Conservation (phyloP, 1,140 invertebrate genomes). For the Aculops lycopersici region DNA sequence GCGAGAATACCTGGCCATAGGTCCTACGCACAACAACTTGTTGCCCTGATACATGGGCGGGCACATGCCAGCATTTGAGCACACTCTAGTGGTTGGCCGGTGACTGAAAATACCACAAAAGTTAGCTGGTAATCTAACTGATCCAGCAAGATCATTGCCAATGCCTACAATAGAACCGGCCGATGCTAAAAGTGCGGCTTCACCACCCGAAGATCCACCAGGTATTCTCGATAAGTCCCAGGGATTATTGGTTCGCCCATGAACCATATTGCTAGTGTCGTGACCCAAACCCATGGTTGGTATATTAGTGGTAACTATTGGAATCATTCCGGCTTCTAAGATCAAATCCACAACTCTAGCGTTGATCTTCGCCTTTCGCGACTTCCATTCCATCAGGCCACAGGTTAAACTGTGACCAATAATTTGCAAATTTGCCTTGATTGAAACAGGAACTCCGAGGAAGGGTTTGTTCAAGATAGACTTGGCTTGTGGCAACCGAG, state of each 20-base stretch:
- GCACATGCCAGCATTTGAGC: conserved; percentile 8
- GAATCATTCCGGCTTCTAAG: conserved; percentile 35
- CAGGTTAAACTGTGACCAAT: conserved; percentile 24
- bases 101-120: conserved; percentile 58
- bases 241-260: conserved; percentile 53
- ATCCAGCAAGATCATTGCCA: conserved; percentile 51
- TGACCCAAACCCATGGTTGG: conserved; percentile 50
- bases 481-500: conserved; percentile 12
- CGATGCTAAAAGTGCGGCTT: conserved; percentile 20
- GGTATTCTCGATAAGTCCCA: conserved; percentile 51
- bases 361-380: background rate
- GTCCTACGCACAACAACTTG: conserved; percentile 41
- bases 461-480: conserved; percentile 10
- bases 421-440: conserved; percentile 11
- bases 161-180: conserved; percentile 43
- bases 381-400: background rate
- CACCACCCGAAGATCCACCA: conserved; percentile 23
- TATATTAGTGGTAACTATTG: conserved; percentile 40
- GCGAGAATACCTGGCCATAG: conserved; percentile 53
- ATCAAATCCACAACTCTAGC: conserved; percentile 1
- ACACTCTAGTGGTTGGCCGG: conserved; percentile 23
- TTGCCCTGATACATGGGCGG: conserved; percentile 29
- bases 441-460: conserved; percentile 11
- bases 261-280: conserved; percentile 58
- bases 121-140: conserved; percentile 43